Base-by-base conservation (phyloP, 2,797 vertebrate genomes). In the Hephaestus fuliginosus region DNA sequence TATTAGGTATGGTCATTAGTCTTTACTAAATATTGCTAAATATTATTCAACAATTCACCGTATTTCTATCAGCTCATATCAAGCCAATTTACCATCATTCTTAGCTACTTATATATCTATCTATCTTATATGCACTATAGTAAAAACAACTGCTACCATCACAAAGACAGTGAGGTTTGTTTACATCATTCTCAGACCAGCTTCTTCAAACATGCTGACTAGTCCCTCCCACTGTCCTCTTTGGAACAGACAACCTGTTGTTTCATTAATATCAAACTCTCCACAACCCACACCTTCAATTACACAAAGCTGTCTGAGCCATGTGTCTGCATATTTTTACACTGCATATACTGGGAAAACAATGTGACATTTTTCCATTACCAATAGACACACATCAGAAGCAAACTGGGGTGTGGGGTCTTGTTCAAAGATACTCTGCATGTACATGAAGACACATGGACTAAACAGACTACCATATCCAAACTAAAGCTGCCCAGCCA, bases 221-320 rank as follows among this genome's bases (percentile, higher is more conserved):
- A 74, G 78, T 55, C 72, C 76, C 81, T 77, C 76, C 71, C 70
- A 82, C 80, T 72, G 73, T 80, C 76, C 64, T 79, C 52, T 84
- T 51, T 71, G 17, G 30, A 80, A 92, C 81, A 91, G 68, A 81
- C 62, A 91, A 73, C 33, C 68, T 56, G 89, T 89, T 91, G 87
- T 94, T 83, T 89, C 30, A 85, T 75, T 79, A 80, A 74, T 85
- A 86, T 67, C 84, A 85, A 87, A 84, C 70, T 76, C 76, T 87
- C 71, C 49, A 74, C 74, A 80, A 84, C 65, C 83, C 83, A 86
- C 72, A 81, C 70, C 53, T 76, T 74, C 49, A 87, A 88, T 89
- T 88, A 91, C 69, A 89, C 53, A 80, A 78, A 76, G 63, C 63
- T 62, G 82, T 85, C 78, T 85, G 53, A 69, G 70, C 55, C 30